Evolutionary conservation across 2,113 vertebrate genomes (phyloP).

Genomic region (Zapornia atra): DNA sequence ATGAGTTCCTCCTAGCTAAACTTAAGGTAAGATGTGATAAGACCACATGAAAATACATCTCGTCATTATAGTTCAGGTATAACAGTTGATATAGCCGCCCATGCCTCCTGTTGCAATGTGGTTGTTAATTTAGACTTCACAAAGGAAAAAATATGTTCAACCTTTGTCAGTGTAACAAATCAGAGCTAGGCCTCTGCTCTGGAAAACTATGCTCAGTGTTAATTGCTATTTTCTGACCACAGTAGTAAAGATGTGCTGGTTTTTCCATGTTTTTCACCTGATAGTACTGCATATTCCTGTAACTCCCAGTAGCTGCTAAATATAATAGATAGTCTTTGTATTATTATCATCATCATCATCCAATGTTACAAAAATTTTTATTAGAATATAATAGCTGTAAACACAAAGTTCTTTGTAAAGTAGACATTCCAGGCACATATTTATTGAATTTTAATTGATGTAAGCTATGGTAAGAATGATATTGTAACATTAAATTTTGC

Average conservation of each 20-base stretch:
- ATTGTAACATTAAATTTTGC: not conserved
- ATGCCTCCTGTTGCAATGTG: not conserved
- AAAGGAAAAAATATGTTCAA: not conserved
- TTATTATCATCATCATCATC: not conserved
- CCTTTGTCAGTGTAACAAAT: not conserved
- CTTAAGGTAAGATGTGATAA: conserved; percentile 83
- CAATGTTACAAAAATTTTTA: not conserved
- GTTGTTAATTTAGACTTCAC: not conserved
- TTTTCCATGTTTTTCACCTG: not conserved
- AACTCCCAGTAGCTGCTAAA: not conserved
- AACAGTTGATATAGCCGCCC: not conserved
- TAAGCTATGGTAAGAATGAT: not conserved
- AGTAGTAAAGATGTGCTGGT: not conserved
- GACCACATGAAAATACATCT: not conserved
- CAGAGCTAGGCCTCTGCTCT: not conserved
- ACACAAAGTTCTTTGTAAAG: not conserved
- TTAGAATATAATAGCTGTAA: not conserved
- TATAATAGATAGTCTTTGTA: not conserved
- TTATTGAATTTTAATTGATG: not conserved
- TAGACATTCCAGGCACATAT: not conserved
- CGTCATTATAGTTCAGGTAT: not conserved
- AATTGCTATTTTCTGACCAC: not conserved
- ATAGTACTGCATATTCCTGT: not conserved
- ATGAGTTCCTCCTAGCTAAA: conserved; percentile 85
- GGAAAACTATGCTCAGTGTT: not conserved